These are phyloP conservation scores for Neoitamus cyanurus DNA, from an alignment of 2,888 invertebrate species.

Conservation along the genomic window DNA sequence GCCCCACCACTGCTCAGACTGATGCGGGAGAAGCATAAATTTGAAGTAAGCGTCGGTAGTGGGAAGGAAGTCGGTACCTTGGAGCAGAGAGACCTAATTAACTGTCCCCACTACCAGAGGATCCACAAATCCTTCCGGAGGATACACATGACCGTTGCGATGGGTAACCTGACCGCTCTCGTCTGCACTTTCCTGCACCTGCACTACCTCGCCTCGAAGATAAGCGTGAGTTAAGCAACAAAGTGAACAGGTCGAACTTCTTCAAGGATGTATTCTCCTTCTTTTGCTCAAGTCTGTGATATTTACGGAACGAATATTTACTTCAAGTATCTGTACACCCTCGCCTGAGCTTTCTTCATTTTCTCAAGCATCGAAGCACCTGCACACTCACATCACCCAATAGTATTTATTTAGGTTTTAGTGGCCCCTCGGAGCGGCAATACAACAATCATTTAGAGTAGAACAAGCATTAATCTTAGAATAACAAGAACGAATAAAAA, in stretches of 20 bases:
- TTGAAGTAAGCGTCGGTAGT: slow-evolving; percentile 80
- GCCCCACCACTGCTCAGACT: slow-evolving; percentile 79
- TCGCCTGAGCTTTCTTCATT: slow-evolving; percentile 18
- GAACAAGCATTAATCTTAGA: not conserved
- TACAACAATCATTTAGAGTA: not conserved
- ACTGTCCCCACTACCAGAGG: slow-evolving; percentile 83
- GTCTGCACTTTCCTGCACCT: slow-evolving; percentile 76
- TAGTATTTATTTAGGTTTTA: slow-evolving; percentile 46
- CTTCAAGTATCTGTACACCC: not conserved
- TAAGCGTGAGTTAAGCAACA: slow-evolving; percentile 56
- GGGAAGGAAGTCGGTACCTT: slow-evolving; percentile 83
- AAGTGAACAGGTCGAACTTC: not conserved
- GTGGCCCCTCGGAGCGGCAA: not conserved
- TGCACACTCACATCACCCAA: not conserved
- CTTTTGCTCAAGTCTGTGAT: slow-evolving; percentile 46
- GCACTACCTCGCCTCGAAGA: slow-evolving; percentile 72
- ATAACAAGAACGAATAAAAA: slow-evolving; percentile 28
- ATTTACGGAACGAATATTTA: slow-evolving; percentile 47
- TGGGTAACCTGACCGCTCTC: slow-evolving; percentile 81
- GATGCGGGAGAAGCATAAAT: slow-evolving; percentile 78
- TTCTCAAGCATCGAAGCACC: not conserved
- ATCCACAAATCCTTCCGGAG: slow-evolving; percentile 80
- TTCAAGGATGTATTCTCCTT: slow-evolving; percentile 7
- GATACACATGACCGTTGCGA: slow-evolving; percentile 81
- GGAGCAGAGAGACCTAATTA: slow-evolving; percentile 75